A percentile compares a stretch with the other conserved stretches of the same genome.
phyloP scores from a whole-genome alignment of 2,797 vertebrate genomes.

The Hemibagrus guttatus region DNA sequence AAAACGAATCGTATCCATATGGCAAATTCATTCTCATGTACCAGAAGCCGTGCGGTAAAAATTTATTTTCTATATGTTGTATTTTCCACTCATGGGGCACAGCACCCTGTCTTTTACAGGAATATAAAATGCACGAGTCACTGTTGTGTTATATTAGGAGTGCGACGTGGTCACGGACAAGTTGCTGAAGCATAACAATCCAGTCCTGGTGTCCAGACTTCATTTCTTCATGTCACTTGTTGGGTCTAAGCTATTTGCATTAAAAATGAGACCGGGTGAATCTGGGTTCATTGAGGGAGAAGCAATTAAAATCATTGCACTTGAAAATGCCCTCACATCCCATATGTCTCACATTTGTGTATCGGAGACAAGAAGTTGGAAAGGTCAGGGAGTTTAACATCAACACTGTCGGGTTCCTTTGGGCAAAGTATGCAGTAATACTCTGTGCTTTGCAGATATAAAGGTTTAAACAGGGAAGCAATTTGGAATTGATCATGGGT shows the following conservation, averaged over 20 bases:
- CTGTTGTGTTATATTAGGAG: not conserved
- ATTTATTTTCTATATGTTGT: conserved; percentile 28
- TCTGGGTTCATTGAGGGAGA: conserved; percentile 11
- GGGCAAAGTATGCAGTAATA: not conserved
- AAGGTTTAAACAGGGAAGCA: not conserved
- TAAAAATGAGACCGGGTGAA: conserved; percentile 6
- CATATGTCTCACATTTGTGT: conserved; percentile 16
- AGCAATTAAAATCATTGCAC: conserved; percentile 29
- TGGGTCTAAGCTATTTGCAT: conserved; percentile 29
- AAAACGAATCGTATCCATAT: not conserved
- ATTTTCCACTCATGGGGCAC: not conserved
- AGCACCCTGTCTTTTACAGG: not conserved
- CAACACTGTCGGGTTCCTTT: not conserved
- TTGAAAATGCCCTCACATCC: conserved; percentile 14
- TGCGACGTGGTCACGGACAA: not conserved
- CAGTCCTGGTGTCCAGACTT: not conserved
- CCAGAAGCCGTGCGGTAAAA: not conserved
- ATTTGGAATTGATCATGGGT: not conserved
- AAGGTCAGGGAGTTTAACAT: conserved; percentile 11
- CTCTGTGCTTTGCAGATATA: not conserved
- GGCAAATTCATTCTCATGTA: not conserved
- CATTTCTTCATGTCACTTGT: conserved; percentile 30
- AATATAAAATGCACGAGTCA: not conserved
- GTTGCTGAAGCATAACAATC: conserved; percentile 4
- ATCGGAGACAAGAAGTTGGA: conserved; percentile 2